Conservation (phyloP, 2,888 invertebrate genomes). For the Bombyx huttoni region DNA sequence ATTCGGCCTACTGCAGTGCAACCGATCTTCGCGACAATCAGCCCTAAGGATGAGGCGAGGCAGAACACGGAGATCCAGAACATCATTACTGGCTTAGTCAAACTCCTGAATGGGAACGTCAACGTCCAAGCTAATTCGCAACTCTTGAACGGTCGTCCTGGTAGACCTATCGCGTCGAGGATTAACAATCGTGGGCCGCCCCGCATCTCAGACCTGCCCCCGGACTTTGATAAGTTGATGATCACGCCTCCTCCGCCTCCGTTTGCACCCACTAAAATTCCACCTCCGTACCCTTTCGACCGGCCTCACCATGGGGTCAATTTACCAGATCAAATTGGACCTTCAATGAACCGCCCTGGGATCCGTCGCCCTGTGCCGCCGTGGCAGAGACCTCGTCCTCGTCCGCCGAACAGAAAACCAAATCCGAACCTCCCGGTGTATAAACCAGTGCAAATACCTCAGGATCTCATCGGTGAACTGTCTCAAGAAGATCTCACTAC, state of each 20-base stretch:
- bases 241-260: conserved; percentile 56
- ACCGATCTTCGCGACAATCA: conserved; percentile 67
- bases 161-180: conserved; percentile 79
- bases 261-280: conserved; percentile 61
- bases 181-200: conserved; percentile 94
- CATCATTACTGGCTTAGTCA: conserved; percentile 91
- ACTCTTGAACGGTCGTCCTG: conserved; percentile 69
- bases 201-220: conserved; percentile 83
- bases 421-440: conserved; percentile 74
- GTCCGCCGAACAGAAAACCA: conserved; percentile 64
- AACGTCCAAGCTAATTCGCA: conserved; percentile 86
- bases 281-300: conserved; percentile 84
- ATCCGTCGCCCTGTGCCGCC: conserved; percentile 75
- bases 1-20: conserved; percentile 68
- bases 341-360: conserved; percentile 73
- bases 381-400: conserved; percentile 76
- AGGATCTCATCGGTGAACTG: conserved; percentile 13
- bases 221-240: conserved; percentile 75
- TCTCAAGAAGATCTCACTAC: conserved; percentile 25
- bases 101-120: conserved; percentile 89
- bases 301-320: conserved; percentile 79
- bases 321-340: conserved; percentile 81
- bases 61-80: conserved; percentile 84
- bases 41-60: conserved; percentile 53
- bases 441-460: conserved; percentile 70